Evolutionary conservation across 2,113 vertebrate species (phyloP).

Genomic region (Phalacrocorax pelagicus): DNA sequence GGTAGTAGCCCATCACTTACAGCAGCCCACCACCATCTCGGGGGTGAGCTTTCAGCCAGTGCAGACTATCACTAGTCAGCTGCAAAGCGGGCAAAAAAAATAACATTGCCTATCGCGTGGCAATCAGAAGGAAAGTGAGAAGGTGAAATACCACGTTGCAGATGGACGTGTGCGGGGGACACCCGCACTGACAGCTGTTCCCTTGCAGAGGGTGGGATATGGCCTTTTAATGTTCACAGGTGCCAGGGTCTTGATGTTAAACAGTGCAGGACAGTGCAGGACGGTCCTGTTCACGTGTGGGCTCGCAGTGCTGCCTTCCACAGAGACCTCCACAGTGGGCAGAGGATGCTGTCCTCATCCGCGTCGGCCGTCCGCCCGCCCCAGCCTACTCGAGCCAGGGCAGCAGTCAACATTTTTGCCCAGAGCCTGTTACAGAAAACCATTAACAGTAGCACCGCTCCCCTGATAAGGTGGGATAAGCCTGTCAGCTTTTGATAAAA

Average conservation of each 20-base stretch:
- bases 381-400: rapidly evolving
- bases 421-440: background rate
- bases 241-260: background rate
- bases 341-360: background rate
- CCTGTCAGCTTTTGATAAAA: constrained; percentile 44
- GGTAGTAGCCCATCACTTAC: background rate
- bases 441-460: constrained; percentile 28
- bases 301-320: background rate
- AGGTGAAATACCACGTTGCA: background rate
- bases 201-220: background rate
- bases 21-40: background rate
- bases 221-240: background rate
- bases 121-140: background rate
- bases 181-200: background rate
- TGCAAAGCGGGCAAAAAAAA: rapidly evolving
- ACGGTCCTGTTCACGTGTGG: rapidly evolving
- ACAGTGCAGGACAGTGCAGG: background rate
- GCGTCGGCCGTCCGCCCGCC: rapidly evolving
- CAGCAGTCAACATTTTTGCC: background rate
- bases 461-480: constrained; percentile 42
- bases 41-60: background rate
- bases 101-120: background rate
- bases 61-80: background rate
- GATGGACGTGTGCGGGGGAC: background rate
- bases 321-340: rapidly evolving